Base-by-base conservation (phyloP, 2,888 invertebrate genomes). In the Magallana nippona region DNA sequence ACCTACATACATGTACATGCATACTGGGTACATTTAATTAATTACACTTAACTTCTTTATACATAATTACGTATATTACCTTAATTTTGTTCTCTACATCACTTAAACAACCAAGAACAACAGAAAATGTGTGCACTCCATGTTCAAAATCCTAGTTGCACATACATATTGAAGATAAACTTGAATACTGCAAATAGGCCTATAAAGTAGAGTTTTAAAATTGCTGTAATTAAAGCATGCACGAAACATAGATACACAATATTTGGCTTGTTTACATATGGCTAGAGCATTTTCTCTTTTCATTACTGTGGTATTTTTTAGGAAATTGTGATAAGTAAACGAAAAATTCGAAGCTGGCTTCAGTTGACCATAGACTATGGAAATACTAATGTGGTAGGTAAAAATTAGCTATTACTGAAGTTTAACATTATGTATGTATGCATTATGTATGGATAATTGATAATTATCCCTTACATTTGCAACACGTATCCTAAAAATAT, bases 331-430 rank as follows among this genome's bases (percentile, higher is more conserved):
- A 71, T 27, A 27, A 15, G 27, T 71, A 11, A 15, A 13, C 27
- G 32, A 32, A 32, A 22, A 8, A 27, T 22, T 5, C 15, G 27
- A 13, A 15, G 32, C 15, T 71, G 71, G 71, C 15, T 32, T 13
- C 27, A 27, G 19, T 13, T 71, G 15, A 71, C 10, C 22, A 71
- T 27, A 27, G 71, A 71, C 27, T 71, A 71, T 27, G 71, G 71
- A 22, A 71, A 71, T 27, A 22, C 15, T 8, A 71, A 71, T 71
- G 71, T 71, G 71, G 71, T 71, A 71, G 15, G 27, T 60, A 17
- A 62, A 10, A 8, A 60, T 27, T 17, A n/a, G 17, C 60, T n/a
- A 60, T 5, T 8, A n/a, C n/a, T 60, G 10, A 1, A n/a, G 8
- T 44, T 44, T 8, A 5, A 44, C 44, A 44, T 44, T 44, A 44